Percentiles rank a stretch among this genome's conserved stretches.
These are phyloP conservation scores for Lycaon pictus DNA, from an alignment of 2,113 vertebrate species.

Conservation along the genomic window DNA sequence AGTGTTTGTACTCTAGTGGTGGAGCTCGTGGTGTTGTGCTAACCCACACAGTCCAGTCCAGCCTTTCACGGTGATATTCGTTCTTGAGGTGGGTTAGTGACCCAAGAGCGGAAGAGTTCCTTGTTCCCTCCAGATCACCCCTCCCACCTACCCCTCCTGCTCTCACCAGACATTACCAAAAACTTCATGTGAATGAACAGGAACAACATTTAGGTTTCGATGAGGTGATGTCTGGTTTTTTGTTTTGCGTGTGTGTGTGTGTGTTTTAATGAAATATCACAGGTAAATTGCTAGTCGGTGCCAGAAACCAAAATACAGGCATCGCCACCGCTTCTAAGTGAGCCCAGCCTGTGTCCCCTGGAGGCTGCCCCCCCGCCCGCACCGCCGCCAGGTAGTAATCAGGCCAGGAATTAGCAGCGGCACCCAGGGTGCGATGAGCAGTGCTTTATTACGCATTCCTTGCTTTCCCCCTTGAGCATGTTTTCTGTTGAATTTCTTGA, in stretches of 20 bases:
- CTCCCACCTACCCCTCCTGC: neutral
- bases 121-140: neutral
- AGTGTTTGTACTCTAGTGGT: fast-evolving
- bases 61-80: neutral
- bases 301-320: neutral
- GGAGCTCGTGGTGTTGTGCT: neutral
- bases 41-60: neutral
- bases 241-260: neutral
- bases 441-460: neutral
- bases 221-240: slow-evolving; percentile 74
- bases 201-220: neutral
- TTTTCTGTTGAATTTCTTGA: slow-evolving; percentile 71
- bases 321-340: neutral
- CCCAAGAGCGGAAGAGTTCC: neutral
- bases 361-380: too few species aligned
- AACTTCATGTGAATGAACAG: slow-evolving; percentile 56
- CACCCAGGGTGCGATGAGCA: fast-evolving
- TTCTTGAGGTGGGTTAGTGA: neutral
- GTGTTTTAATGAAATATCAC: slow-evolving; percentile 44
- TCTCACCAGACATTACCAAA: slow-evolving; percentile 46
- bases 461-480: neutral
- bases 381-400: fast-evolving
- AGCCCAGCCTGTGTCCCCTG: neutral
- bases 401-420: fast-evolving
- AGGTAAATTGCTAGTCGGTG: slow-evolving; percentile 49